Evolutionary conservation across 2,888 invertebrate species (phyloP).

Genomic region (Perithous albicinctus): DNA sequence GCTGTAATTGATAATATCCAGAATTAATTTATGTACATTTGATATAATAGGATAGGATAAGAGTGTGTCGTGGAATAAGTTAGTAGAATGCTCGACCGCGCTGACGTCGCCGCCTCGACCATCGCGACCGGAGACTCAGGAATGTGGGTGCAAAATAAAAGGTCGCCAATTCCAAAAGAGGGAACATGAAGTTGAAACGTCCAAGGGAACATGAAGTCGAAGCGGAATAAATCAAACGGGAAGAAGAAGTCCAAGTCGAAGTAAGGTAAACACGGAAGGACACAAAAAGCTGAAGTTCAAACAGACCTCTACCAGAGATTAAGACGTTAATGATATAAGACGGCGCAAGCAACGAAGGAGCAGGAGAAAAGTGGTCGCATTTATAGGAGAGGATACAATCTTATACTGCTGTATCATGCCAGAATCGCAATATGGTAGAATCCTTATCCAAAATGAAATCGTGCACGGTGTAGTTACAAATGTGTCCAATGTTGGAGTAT

Average conservation of each 20-base stretch:
- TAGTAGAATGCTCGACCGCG: slow-evolving; percentile 2
- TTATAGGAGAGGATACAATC: too few relatives aligned
- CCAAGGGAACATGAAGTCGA: slow-evolving; percentile 10
- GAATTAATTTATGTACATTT: neutral
- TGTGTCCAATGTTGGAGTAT: too few relatives aligned
- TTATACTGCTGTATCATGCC: too few relatives aligned
- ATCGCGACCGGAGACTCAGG: slow-evolving; percentile 73
- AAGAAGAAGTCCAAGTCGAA: slow-evolving; percentile 49
- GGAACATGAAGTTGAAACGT: slow-evolving; percentile 47
- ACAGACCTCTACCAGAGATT: too few relatives aligned
- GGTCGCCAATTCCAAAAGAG: slow-evolving; percentile 75
- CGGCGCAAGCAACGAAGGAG: too few relatives aligned
- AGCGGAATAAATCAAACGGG: slow-evolving; percentile 29
- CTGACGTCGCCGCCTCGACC: slow-evolving; percentile 20
- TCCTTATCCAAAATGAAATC: too few relatives aligned
- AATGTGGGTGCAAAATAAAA: slow-evolving; percentile 79
- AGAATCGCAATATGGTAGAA: too few relatives aligned
- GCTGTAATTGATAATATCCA: neutral
- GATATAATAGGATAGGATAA: slow-evolving; percentile 6
- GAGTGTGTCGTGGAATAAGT: slow-evolving; percentile 32
- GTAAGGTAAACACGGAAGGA: slow-evolving; percentile 44
- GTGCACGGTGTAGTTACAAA: too few relatives aligned
- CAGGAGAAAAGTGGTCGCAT: too few relatives aligned
- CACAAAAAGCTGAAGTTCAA: slow-evolving; percentile 36
- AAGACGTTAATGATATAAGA: too few relatives aligned